Evolutionary conservation across 37 sponge, comb jelly and placozoan species (phyloP), one percentile per base, ranked within the genome.

Genomic region (Hexactinellida sp.): DNA sequence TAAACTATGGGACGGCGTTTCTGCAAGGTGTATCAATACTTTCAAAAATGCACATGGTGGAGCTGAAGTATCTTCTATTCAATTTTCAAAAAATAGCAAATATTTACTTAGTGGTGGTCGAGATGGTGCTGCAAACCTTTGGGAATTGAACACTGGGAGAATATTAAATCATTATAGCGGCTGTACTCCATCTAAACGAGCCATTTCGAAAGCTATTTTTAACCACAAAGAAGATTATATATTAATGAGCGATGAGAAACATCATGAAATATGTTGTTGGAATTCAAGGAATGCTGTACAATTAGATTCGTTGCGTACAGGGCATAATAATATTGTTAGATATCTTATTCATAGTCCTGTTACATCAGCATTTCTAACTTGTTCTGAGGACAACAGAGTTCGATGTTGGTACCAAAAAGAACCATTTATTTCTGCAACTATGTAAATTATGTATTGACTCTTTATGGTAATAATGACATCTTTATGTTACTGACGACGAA

Each of bases 1-100:
- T 30, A 97, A 93, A 83, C 88, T 95, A 23, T 97, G 99, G 99
- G 99, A 97, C 89, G 95, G 95, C 36, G 92, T 97, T 54, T 94
- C 95, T 83, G 92, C 92, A 83, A 84, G 99, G 21, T 97, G 99
- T 82, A 86, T 93, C 32, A 90, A 89, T 39, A 92, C 92, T 0
- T 97, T 92, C 38, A 84, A 87, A 19, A 85, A 87, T 19, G 94
- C 99, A 39, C 99, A 97, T 88, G 89, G 85, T 24, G 89, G 90
- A 85, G 90, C 90, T 7, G 89, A 89, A 32, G 99, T 97, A 71
- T 52, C 86, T 37, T 85, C 51, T 38, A 25, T 85, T 28, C 76
- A 63, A n/a, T 63, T 63, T 63, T 63, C 76, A 25, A 63, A 63
- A 23, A 63, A 63, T 63, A 10, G 76, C 5, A 63, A 97, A 90